Conservation (phyloP, 2,113 vertebrate genomes). For the Vimba vimba region DNA sequence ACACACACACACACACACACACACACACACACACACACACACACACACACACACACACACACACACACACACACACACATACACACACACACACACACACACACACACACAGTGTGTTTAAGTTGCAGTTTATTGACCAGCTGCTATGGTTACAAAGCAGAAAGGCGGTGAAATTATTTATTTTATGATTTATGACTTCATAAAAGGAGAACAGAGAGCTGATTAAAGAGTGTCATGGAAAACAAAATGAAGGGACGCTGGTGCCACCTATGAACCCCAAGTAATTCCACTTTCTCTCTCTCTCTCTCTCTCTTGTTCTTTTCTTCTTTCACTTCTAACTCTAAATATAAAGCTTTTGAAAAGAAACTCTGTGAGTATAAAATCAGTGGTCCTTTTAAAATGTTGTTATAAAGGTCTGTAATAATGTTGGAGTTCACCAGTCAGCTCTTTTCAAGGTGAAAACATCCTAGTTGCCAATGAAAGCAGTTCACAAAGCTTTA, state of each 20-base stretch:
- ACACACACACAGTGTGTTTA: not conserved
- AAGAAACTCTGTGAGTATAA: not conserved
- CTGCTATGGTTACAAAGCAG: conserved; percentile 32
- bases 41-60: conserved; percentile 2
- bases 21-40: not conserved
- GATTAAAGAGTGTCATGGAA: conserved; percentile 25
- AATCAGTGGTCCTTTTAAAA: not conserved
- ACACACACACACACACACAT: conserved; percentile 4
- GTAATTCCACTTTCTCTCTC: not conserved
- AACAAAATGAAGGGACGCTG: conserved; percentile 6
- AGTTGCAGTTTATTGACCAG: conserved; percentile 25
- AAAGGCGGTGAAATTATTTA: not conserved
- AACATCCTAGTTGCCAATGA: not conserved
- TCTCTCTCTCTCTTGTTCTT: not conserved
- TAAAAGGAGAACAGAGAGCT: conserved; percentile 9
- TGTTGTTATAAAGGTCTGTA: conserved; percentile 12
- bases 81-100: not conserved
- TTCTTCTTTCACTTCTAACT: not conserved
- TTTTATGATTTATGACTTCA: conserved; percentile 33
- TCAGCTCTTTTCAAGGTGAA: not conserved
- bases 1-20: not conserved
- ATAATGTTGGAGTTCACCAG: not conserved
- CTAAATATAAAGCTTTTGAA: not conserved
- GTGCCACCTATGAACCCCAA: not conserved
- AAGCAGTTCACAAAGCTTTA: not conserved